Conservation (phyloP, 1,140 invertebrate species). For the Vollenhovia emeryi region DNA sequence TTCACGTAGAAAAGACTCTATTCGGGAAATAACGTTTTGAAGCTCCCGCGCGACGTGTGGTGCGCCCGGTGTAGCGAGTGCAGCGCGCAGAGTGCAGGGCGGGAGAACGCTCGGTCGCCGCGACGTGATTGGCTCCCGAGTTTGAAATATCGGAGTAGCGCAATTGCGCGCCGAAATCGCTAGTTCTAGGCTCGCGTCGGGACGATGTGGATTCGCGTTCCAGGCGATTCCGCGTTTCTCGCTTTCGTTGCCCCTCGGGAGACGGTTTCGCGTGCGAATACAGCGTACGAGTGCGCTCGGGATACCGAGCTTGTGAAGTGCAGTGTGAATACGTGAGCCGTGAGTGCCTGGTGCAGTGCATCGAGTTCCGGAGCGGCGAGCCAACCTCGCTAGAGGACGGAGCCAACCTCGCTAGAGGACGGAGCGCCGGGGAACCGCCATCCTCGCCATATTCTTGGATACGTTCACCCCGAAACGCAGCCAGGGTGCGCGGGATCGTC, state of each 20-base stretch:
- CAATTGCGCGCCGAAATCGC: background rate
- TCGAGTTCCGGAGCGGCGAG: background rate
- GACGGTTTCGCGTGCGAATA: background rate
- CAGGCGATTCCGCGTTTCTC: background rate
- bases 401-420: background rate
- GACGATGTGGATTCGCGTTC: background rate
- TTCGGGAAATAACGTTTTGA: too few species aligned
- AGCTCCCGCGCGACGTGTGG: too few species aligned
- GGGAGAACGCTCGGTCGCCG: background rate
- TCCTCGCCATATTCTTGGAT: background rate
- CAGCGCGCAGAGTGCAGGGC: background rate
- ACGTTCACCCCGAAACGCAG: background rate
- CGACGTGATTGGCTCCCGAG: background rate
- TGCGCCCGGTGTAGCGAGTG: too few species aligned
- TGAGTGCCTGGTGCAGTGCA: background rate
- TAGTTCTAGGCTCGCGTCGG: background rate
- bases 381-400: background rate
- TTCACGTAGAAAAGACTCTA: too few species aligned
- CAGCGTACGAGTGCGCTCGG: too few species aligned
- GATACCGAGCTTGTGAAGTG: background rate
- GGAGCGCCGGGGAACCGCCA: background rate
- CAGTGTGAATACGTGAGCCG: background rate
- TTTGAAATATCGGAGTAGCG: background rate
- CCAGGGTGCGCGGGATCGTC: background rate
- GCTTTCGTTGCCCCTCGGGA: background rate